phyloP scores from a whole-genome alignment of 2,888 invertebrate genomes.

The Tinea pellionella region DNA sequence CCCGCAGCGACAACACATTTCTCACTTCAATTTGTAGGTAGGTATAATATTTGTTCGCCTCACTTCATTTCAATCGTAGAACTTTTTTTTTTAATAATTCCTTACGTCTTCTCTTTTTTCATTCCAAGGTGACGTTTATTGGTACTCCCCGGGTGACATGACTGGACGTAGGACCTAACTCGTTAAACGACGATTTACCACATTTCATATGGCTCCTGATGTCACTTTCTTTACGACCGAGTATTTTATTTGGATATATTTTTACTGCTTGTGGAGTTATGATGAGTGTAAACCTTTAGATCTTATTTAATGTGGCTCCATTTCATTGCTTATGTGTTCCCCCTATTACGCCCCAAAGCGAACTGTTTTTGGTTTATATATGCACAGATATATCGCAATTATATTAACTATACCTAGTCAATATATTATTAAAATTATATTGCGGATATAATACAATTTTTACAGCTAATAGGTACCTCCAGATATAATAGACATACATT shows the following conservation, averaged over 20 bases:
- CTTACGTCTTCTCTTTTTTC: conserved; percentile 50
- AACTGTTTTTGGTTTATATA: conserved; percentile 19
- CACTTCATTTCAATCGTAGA: conserved; percentile 54
- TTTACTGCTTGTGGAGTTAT: conserved; percentile 59
- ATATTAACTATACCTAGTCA: neutral
- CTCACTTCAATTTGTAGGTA: conserved; percentile 62
- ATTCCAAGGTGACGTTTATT: conserved; percentile 65
- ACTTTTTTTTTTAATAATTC: conserved; percentile 42
- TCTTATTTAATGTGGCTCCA: conserved; percentile 44
- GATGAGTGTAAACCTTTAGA: conserved; percentile 51
- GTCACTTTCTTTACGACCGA: conserved; percentile 60
- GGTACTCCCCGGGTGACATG: conserved; percentile 50
- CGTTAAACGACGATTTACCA: conserved; percentile 60
- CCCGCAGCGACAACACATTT: conserved; percentile 53
- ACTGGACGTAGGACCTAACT: conserved; percentile 34
- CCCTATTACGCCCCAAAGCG: conserved; percentile 15
- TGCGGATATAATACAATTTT: neutral
- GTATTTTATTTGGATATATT: conserved; percentile 60
- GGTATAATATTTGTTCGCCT: conserved; percentile 54
- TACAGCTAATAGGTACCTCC: no score
- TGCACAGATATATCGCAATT: no score
- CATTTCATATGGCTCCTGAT: conserved; percentile 54
- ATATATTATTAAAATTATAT: neutral
- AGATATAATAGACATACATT: neutral
- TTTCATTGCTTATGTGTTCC: neutral